Conservation (phyloP, 2,113 vertebrate genomes). For the Nycticorax nycticorax region DNA sequence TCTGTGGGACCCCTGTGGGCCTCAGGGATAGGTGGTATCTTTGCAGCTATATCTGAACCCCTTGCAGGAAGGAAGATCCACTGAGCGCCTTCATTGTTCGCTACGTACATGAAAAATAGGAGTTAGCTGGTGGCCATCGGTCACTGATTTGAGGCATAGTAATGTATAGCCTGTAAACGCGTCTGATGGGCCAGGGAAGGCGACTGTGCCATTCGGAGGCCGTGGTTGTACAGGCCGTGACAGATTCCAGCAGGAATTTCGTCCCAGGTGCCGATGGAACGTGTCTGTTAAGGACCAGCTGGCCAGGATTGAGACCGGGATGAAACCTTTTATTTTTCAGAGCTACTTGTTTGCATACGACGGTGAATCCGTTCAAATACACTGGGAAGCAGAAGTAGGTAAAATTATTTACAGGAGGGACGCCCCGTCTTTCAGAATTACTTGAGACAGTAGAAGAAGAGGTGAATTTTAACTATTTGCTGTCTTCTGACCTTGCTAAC, state of each 20-base stretch:
- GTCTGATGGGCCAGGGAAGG: not conserved
- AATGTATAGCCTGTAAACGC: not conserved
- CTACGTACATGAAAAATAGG: not conserved
- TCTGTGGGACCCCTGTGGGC: not conserved
- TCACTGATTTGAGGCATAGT: not conserved
- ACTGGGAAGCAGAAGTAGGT: not conserved
- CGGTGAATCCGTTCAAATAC: not conserved
- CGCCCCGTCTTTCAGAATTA: not conserved
- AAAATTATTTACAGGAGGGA: not conserved
- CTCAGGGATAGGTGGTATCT: not conserved
- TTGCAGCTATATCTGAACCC: not conserved
- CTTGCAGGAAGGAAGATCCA: not conserved
- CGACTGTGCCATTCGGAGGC: not conserved
- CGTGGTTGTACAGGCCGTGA: accelerated
- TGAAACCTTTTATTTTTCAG: not conserved
- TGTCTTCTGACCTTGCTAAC: not conserved
- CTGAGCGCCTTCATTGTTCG: not conserved
- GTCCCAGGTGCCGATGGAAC: accelerated
- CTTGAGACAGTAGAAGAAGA: not conserved
- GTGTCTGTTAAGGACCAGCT: accelerated
- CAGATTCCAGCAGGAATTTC: not conserved
- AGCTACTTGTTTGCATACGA: not conserved
- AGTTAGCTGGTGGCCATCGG: not conserved
- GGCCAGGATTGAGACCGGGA: too few species aligned
- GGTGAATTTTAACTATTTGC: not conserved